Conservation (phyloP, 2,888 invertebrate species). For the Parelbella ahira region DNA sequence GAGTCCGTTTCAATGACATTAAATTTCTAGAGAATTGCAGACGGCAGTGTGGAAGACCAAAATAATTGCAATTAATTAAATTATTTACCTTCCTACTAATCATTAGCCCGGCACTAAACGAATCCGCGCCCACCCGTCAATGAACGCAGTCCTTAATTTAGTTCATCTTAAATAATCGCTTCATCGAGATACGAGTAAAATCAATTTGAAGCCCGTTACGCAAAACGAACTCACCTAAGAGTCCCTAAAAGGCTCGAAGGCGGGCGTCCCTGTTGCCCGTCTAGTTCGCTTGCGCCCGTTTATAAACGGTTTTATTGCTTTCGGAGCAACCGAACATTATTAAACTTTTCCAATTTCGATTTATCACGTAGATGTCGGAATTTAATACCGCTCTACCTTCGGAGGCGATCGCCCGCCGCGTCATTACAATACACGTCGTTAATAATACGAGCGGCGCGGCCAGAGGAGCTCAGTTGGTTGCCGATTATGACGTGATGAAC, state of each 20-base stretch:
- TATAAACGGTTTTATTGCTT: constrained; percentile 82
- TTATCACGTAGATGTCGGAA: constrained; percentile 82
- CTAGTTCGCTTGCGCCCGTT: constrained; percentile 79
- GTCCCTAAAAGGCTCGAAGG: constrained; percentile 77
- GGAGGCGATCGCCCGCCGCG: constrained; percentile 79
- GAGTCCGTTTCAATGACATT: no score
- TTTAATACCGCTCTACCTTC: constrained; percentile 81
- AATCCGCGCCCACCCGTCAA: not conserved
- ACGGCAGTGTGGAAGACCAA: no score
- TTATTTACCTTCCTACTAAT: no score
- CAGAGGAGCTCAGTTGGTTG: constrained; percentile 44
- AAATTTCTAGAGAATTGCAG: no score
- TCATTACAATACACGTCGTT: constrained; percentile 81
- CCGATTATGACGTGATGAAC: constrained; percentile 40
- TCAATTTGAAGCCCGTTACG: constrained; percentile 70
- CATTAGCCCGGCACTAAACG: no score
- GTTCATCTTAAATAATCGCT: constrained; percentile 53
- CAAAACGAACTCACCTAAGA: constrained; percentile 68
- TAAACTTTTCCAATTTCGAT: constrained; percentile 82
- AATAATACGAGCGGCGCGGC: constrained; percentile 71
- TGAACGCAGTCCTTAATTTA: constrained; percentile 4
- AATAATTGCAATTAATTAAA: no score
- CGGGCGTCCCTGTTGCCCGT: constrained; percentile 75
- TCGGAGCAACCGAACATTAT: constrained; percentile 82
- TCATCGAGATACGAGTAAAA: constrained; percentile 70